Evolutionary conservation across 1,140 invertebrate genomes (phyloP), one percentile per base, ranked within the genome.

Genomic region (Aphelenchoides avenae): DNA sequence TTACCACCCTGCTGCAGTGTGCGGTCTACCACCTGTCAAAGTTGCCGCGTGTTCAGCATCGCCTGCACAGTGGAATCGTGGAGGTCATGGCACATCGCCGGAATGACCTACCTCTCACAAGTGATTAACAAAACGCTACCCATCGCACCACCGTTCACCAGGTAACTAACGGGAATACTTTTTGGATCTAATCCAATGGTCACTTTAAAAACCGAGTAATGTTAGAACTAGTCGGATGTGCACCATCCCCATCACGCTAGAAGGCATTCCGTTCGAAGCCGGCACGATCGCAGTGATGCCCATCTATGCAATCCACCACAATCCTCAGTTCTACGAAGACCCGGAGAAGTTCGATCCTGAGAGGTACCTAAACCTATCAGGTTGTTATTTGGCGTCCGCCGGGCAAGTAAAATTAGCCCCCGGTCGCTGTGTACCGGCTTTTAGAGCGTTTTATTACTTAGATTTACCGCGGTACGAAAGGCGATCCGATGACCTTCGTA

Each of bases 401-500:
- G n/a, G n/a, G n/a, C n/a, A n/a, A n/a, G n/a, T n/a, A n/a, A n/a
- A n/a, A n/a, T n/a, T n/a, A n/a, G n/a, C n/a, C n/a, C n/a, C n/a
- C n/a, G n/a, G n/a, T n/a, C n/a, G n/a, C n/a, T 20, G 24, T 47
- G 22, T 52, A 4, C 5, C 33, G 11, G 15, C 6, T n/a, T 31
- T 11, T n/a, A 3, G 39, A 13, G 27, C n/a, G n/a, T n/a, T n/a
- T 27, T 51, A 1, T 0, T 57, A 51, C 53, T 9, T 15, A 58
- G 56, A 13, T 61, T 61, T 42, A 37, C 43, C 11, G 37, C 30
- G 2, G 59, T 51, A 1, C 33, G 47, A 18, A 61, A 62, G 30
- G 2, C 5, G 52, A 80, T 24, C 76, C 76, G 5, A 71, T 71
- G 31, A 56, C 73, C 0, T 83, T 72, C 56, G 37, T 81, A 2